Evolutionary conservation across 2,797 vertebrate species (phyloP), one percentile per base, ranked within the genome.

Genomic region (Erithacus rubecula): DNA sequence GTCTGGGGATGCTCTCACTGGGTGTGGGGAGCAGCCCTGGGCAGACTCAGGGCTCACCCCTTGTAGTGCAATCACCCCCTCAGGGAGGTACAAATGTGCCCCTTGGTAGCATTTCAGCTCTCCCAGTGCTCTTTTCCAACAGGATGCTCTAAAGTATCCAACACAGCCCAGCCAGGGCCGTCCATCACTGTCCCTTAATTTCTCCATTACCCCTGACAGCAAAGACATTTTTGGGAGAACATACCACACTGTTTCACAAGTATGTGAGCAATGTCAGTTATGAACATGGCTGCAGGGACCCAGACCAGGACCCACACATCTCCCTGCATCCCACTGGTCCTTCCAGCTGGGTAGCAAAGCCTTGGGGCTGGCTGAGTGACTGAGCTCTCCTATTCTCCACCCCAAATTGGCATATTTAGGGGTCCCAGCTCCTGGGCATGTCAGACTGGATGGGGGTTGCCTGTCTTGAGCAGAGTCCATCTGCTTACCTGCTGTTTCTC

Each of bases 1-100:
- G 0, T 16, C 8, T 11, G 6, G 36, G 20, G 93, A 59, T 52
- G 75, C 43, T 79, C 19, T 0, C 0, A 0, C 10, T 0, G 3
- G n/a, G 12, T 4, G 9, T 2, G 27, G 39, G 37, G 55, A 77
- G 30, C 44, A 32, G 51, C 37, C 68, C 22, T 55, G 22, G 9
- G 71, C 69, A 89, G 46, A 56, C 23, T 70, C 30, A 24, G 62
- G 36, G 41, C 49, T 85, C 85, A 30, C 4, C 20, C 65, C 43
- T 30, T 9, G n/a, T 12, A 46, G 24, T 3, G 32, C 2, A 8
- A 4, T 51, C 43, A 78, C 24, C 2, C 23, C 29, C 32, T 4
- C 1, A 4, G 19, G 18, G 34, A 77, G 53, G 36, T 30, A 62
- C 10, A 87, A 19, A 69, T 46, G 23, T 30, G 21, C 11, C 68